Conservation (phyloP, 2,797 vertebrate species). For the Tauraco hartlaubi region DNA sequence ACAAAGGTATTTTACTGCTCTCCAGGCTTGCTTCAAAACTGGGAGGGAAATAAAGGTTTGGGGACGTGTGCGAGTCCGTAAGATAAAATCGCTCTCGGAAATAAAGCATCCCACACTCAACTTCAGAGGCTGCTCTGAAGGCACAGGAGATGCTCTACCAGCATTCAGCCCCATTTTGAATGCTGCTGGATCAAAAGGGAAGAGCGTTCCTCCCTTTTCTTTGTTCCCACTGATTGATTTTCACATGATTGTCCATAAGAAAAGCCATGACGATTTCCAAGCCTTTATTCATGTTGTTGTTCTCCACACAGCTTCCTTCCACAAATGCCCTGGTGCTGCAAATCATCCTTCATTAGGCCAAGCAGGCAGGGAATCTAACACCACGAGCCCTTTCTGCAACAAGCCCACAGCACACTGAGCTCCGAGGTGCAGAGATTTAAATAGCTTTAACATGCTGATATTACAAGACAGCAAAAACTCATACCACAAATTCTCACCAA, state of each 20-base stretch:
- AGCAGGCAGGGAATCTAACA: background rate
- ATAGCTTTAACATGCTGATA: background rate
- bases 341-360: background rate
- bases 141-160: background rate
- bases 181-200: background rate
- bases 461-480: background rate
- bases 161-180: background rate
- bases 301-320: background rate
- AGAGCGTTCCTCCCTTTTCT: background rate
- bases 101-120: background rate
- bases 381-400: fast-evolving
- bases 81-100: background rate
- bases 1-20: background rate
- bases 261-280: background rate
- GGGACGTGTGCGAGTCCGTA: fast-evolving
- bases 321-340: background rate
- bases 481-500: background rate
- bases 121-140: background rate
- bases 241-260: background rate
- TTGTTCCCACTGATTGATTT: constrained; percentile 5
- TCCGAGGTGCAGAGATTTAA: background rate
- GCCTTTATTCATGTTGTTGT: background rate
- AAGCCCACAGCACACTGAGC: fast-evolving
- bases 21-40: background rate
- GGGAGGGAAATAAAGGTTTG: background rate